Evolutionary conservation across 2,888 invertebrate species (phyloP), one percentile per base, ranked within the genome.

Genomic region (Heteromurus nitidus): DNA sequence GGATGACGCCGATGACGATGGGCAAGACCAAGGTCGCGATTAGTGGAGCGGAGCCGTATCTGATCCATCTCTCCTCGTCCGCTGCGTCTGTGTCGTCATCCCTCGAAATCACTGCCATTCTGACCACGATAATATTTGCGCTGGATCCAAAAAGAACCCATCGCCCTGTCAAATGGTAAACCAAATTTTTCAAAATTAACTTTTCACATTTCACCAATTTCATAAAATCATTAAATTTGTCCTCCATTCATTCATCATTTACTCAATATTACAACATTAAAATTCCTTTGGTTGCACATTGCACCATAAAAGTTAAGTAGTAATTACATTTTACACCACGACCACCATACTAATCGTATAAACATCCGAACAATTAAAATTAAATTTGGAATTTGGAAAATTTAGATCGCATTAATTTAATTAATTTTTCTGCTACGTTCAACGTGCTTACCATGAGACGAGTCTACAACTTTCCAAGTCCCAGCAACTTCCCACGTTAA

Each of bases 1-100:
- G 44, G 36, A 86, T 84, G 60, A 84, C 84, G 28, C 86, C 86
- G 50, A 87, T 86, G 60, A 87, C 72, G 50, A 87, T 80, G 9
- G 86, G 86, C 13, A 87, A 80, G 11, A 87, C 62, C n/a, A 86
- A 79, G 22, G 85, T 85, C 13, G 86, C 81, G 36, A 87, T 80
- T 9, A 87, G 70, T 5, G 86, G 86, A 31, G 84, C 84, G 31
- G 84, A 83, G n/a, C 84, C 84, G 50, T 84, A 80, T 74, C 82
- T 67, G n/a, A 80, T 70, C 79, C 73, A 82, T 65, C 80, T 72
- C 64, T 79, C 82, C 72, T 80, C 82, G 20, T 74, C 72, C 20
- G 69, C 81, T 42, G 80, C 82, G 30, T 76, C 50, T 13, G 42
- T 26, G n/a, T n/a, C n/a, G 47, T 81, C 79, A 76, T 84, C 85